Evolutionary conservation across 2,888 invertebrate genomes (phyloP).

Genomic region (Eubasilissa splendida): DNA sequence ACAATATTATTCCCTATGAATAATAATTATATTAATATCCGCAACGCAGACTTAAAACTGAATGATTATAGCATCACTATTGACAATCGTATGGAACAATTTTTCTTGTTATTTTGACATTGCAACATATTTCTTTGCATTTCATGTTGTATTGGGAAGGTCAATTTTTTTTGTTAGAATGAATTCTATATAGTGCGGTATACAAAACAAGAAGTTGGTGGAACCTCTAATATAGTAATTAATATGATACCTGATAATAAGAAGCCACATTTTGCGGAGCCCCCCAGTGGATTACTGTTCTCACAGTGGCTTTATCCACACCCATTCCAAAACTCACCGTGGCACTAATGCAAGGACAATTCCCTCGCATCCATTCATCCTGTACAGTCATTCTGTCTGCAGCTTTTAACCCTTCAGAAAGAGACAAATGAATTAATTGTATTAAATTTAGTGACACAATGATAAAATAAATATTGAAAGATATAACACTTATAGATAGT

Average conservation of each 20-base stretch:
- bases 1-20: too few species aligned
- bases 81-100: too few species aligned
- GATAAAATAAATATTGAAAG: background rate
- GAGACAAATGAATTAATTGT: conserved; percentile 14
- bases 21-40: too few species aligned
- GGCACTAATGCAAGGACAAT: conserved; percentile 92
- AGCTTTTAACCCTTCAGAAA: conserved; percentile 76
- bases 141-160: background rate
- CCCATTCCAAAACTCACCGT: conserved; percentile 99
- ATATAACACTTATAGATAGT: background rate
- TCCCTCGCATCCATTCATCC: conserved; percentile 93
- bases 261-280: conserved; percentile 95
- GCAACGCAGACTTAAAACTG: too few species aligned
- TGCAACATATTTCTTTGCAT: too few species aligned
- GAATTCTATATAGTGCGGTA: background rate
- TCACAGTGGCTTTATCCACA: conserved; percentile 95
- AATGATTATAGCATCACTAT: too few species aligned
- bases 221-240: background rate
- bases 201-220: background rate
- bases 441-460: background rate
- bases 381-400: conserved; percentile 85
- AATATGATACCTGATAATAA: conserved; percentile 82
- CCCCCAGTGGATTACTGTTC: conserved; percentile 98
- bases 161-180: background rate
- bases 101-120: too few species aligned